Base-by-base conservation (phyloP, 1,140 invertebrate species). In the Meloidogyne hapla region DNA sequence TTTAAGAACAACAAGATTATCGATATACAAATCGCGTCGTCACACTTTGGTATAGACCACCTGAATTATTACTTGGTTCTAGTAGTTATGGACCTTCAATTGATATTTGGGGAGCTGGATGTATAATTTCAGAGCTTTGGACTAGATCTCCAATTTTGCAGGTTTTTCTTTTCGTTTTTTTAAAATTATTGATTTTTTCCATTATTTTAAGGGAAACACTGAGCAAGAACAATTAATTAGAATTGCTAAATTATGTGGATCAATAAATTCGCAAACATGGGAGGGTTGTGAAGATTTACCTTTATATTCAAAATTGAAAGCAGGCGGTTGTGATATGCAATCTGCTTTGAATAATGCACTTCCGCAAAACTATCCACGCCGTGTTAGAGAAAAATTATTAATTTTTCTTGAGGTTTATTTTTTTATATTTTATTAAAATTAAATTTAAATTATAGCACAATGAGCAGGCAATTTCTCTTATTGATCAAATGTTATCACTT, bases 121-220 rank as follows among this genome's bases (percentile, higher is more conserved):
- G 96, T 85, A 98, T 98, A 62, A 97, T 98, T 95, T 95, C 95
- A 0, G 95, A 99, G 89, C 95, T 99, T 94, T 99, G 96, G 96
- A 98, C 95, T 0, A 89, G 95, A 77, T 89, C 88, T 64, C 92
- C 92, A 9, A 92, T 92, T 42, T 91, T 91, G 89, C 91, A 92
- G 85, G 84, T 80, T 68, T 67, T n/a, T n/a, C 1, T 23, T 48
- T 28, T 18, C 0, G 33, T 33, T 8, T 33, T 33, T 33, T n/a
- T n/a, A n/a, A 33, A 33, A 33, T 8, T 26, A n/a, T 74, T 64
- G 70, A 21, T 78, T 13, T 15, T 13, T 15, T 18, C 18, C n/a
- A 70, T 23, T 18, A 62, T 18, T 23, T 82, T 28, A 23, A 28
- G 90, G 96, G 96, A 1, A 93, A 92, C 79, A 94, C 93, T 12